phyloP scores from a whole-genome alignment of 2,888 invertebrate genomes.

The Pachycephus smyrnensis region DNA sequence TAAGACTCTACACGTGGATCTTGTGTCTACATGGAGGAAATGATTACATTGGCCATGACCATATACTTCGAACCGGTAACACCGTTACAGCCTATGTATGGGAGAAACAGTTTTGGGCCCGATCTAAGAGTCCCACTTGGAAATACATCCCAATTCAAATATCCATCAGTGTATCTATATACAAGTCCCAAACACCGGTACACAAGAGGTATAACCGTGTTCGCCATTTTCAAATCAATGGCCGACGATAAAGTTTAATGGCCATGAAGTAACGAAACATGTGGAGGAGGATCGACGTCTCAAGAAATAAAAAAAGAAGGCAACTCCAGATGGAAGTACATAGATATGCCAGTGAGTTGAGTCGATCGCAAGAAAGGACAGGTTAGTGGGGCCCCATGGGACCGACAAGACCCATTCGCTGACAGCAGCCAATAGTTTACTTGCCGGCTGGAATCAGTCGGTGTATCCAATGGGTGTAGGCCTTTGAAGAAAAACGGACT shows the following conservation, averaged over 20 bases:
- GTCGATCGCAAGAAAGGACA: neutral
- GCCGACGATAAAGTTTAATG: neutral
- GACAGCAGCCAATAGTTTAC: neutral
- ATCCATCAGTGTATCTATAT: neutral
- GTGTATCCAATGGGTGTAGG: neutral
- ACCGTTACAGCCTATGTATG: neutral
- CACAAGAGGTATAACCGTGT: neutral
- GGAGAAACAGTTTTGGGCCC: neutral
- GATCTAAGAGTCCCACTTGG: neutral
- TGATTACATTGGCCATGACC: neutral
- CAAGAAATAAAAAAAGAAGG: neutral
- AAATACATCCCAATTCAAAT: neutral
- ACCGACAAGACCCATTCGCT: neutral
- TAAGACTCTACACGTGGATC: neutral
- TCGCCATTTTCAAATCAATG: neutral
- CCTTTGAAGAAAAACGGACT: neutral
- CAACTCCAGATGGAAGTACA: neutral
- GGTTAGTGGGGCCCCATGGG: neutral
- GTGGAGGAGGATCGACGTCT: neutral
- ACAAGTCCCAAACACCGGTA: neutral
- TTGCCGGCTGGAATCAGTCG: neutral
- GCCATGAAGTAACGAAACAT: neutral
- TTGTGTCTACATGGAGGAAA: neutral
- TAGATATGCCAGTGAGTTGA: neutral
- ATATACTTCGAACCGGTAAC: neutral